phyloP scores from a whole-genome alignment of 2,113 vertebrate species.

The Pagrus major region DNA sequence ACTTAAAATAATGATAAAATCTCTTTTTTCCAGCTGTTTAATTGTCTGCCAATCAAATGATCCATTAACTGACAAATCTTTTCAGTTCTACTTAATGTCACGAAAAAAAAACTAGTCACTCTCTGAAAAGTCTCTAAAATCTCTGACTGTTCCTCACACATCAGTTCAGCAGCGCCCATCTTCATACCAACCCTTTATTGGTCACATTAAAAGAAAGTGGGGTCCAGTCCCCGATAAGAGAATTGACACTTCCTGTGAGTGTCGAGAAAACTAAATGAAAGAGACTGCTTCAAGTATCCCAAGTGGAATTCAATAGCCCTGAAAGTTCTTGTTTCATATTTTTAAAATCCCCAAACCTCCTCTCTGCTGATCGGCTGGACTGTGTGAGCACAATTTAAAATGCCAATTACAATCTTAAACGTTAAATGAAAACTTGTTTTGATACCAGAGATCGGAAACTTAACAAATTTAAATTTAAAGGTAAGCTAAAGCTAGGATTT shows the following conservation, averaged over 20 bases:
- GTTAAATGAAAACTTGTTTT: background rate
- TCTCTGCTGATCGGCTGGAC: conserved; percentile 60
- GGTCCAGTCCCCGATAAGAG: background rate
- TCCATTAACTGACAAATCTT: background rate
- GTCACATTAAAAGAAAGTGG: conserved; percentile 35
- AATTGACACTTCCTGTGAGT: background rate
- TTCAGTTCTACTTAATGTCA: background rate
- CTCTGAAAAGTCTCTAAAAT: conserved; percentile 21
- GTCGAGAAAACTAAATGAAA: background rate
- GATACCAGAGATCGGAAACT: background rate
- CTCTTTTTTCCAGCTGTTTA: background rate
- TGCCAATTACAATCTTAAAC: conserved; percentile 37
- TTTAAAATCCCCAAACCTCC: conserved; percentile 12
- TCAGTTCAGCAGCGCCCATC: conserved; percentile 12
- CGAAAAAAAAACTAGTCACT: background rate
- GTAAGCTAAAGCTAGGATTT: background rate
- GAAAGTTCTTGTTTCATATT: conserved; percentile 41
- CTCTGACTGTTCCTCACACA: conserved; percentile 26
- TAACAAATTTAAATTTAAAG: background rate
- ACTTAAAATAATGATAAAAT: background rate
- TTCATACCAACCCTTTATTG: background rate
- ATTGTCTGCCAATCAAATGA: background rate
- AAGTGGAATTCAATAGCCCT: conserved; percentile 61
- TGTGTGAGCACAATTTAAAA: conserved; percentile 40
- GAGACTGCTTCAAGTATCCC: conserved; percentile 67